Evolutionary conservation across 2,113 vertebrate genomes (phyloP).

Genomic region (Smithornis capensis): DNA sequence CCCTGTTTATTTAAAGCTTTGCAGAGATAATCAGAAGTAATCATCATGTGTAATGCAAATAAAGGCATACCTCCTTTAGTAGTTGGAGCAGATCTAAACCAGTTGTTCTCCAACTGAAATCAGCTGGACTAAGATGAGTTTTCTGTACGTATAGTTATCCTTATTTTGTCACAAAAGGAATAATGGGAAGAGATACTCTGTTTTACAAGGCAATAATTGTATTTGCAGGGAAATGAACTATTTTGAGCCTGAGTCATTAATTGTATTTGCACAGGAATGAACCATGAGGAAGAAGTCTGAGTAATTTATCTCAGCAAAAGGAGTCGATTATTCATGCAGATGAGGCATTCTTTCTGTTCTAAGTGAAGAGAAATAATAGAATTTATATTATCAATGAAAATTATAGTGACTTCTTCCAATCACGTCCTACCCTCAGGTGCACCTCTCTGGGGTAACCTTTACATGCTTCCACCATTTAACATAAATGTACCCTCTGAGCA

Average conservation of each 20-base stretch:
- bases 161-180: constrained; percentile 34
- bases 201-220: constrained; percentile 68
- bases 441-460: background rate
- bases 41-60: constrained; percentile 47
- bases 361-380: background rate
- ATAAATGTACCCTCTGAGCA: background rate
- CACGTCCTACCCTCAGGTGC: background rate
- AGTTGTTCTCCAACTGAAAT: constrained; percentile 50
- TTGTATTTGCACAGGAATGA: constrained; percentile 60
- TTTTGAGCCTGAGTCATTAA: constrained; percentile 7
- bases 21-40: constrained; percentile 48
- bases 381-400: background rate
- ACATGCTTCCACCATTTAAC: background rate
- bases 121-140: background rate
- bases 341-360: constrained; percentile 21
- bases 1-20: constrained; percentile 51
- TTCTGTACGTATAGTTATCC: background rate
- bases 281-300: background rate
- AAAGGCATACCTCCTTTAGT: constrained; percentile 45
- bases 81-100: constrained; percentile 20
- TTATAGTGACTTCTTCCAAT: background rate
- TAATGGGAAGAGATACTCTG: constrained; percentile 50
- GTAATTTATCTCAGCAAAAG: constrained; percentile 38
- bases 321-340: constrained; percentile 51
- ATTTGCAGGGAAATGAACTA: constrained; percentile 53